Percentiles rank a stretch among this genome's conserved stretches.
Conservation (phyloP, 2,113 vertebrate species). For the Taxidea taxus region DNA sequence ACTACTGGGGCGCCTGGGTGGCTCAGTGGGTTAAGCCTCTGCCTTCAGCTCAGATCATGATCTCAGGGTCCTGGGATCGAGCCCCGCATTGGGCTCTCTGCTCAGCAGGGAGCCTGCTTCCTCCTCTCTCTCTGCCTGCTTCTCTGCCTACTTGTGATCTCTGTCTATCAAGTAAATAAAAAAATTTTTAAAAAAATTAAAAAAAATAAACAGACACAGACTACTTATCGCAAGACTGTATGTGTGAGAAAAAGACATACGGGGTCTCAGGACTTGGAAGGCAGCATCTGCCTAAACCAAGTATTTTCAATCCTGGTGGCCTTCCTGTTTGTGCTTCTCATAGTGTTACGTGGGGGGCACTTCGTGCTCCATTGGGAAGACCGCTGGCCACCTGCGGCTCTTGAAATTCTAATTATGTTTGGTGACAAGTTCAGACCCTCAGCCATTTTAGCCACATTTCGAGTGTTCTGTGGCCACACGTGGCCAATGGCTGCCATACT, state of each 20-base stretch:
- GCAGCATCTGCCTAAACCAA: background rate
- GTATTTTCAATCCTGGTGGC: rapidly evolving
- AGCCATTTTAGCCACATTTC: rapidly evolving
- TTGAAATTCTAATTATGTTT: too few relatives aligned
- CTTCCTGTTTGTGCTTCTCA: background rate
- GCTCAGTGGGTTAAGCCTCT: too few relatives aligned
- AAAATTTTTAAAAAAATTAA: too few relatives aligned
- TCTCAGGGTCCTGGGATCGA: too few relatives aligned
- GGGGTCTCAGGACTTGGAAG: background rate
- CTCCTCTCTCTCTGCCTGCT: too few relatives aligned
- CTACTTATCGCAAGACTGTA: too few relatives aligned
- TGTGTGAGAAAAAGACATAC: background rate
- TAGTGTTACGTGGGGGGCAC: rapidly evolving
- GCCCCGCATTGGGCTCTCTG: too few relatives aligned
- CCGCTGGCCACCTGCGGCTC: background rate
- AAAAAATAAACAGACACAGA: background rate
- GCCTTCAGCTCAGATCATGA: too few relatives aligned
- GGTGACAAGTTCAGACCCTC: background rate
- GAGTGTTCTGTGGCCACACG: rapidly evolving
- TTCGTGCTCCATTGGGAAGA: background rate
- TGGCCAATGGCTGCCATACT: rapidly evolving
- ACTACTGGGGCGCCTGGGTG: too few relatives aligned
- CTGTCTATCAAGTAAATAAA: too few relatives aligned
- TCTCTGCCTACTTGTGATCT: too few relatives aligned
- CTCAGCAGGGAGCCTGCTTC: too few relatives aligned